Base-by-base conservation (phyloP, 2,888 invertebrate species). In the Patella ulyssiponensis region DNA sequence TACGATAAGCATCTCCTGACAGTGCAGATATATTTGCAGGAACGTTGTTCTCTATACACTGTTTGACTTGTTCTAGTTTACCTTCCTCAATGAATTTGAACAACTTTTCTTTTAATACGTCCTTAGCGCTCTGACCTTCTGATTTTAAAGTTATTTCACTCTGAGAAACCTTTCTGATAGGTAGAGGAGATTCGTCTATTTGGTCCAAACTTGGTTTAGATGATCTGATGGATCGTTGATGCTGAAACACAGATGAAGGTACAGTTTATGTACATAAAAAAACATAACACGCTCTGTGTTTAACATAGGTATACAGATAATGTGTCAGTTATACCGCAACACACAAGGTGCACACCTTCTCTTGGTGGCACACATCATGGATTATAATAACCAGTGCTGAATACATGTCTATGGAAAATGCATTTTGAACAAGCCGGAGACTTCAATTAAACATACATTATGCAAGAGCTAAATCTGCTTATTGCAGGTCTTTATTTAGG, bases 21-120 rank as follows among this genome's bases (percentile, higher is more conserved):
- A 75, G 54, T 20, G 58, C 27, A 58, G 77, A 69, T 9, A 76
- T 33, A 14, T 69, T 54, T 1, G 44, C 54, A 71, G 71, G 69
- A 7, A 79, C n/a, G 7, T 64, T 64, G 20, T 64, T 54, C 17
- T 71, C 58, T 15, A 80, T n/a, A 44, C 69, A 56, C 51, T 56
- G 17, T 15, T 71, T 52, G 58, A 82, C 80, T 69, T 76, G 51
- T 3, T 58, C 27, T 52, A 76, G 70, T 33, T 81, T 77, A 14
- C 73, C 75, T 3, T 56, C 56, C 51, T 77, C 79, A 0, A 81
- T 78, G 0, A 81, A 78, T 11, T 71, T 23, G 53, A 83, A 82
- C 51, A 85, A 52, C 71, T 81, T 74, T 20, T 72, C 72, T 44
- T 80, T 71, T 9, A 82, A 54, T 2, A 79, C 76, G 52, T 77